Evolutionary conservation across 2,797 vertebrate genomes (phyloP).

Genomic region (Rhabdomys pumilio): DNA sequence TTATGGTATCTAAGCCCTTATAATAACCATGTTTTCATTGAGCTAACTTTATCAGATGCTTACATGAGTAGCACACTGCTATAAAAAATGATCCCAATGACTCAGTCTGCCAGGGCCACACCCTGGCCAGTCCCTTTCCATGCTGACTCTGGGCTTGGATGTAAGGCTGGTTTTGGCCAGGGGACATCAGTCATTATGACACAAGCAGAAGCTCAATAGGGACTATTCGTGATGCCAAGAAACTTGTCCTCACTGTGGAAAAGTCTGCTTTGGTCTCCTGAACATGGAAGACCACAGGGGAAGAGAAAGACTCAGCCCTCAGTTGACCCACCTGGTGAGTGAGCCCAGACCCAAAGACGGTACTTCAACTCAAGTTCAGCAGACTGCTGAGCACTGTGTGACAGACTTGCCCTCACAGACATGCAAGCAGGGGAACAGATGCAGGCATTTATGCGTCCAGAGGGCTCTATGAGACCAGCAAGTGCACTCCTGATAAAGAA

Average conservation of each 20-base stretch:
- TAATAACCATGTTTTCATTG: not conserved
- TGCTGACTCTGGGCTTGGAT: not conserved
- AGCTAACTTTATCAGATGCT: slow-evolving; percentile 49
- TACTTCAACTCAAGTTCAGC: not conserved
- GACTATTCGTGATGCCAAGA: not conserved
- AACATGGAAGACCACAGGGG: not conserved
- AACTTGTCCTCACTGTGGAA: not conserved
- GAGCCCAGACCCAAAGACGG: not conserved
- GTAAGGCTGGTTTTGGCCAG: not conserved
- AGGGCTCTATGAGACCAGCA: not conserved
- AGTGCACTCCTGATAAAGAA: slow-evolving; percentile 24
- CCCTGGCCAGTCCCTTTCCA: not conserved
- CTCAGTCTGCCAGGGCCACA: not conserved
- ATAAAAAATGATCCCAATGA: not conserved
- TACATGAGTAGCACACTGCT: not conserved
- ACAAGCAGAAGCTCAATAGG: not conserved
- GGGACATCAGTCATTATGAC: not conserved
- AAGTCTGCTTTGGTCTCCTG: not conserved
- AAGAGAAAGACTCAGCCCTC: not conserved
- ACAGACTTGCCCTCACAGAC: not conserved
- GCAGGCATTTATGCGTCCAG: not conserved
- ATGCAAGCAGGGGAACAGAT: not conserved
- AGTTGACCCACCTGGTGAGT: not conserved
- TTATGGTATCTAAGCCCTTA: not conserved
- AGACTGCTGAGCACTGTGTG: not conserved